phyloP scores from a whole-genome alignment of 2,888 invertebrate species.

The Troides aeacus region DNA sequence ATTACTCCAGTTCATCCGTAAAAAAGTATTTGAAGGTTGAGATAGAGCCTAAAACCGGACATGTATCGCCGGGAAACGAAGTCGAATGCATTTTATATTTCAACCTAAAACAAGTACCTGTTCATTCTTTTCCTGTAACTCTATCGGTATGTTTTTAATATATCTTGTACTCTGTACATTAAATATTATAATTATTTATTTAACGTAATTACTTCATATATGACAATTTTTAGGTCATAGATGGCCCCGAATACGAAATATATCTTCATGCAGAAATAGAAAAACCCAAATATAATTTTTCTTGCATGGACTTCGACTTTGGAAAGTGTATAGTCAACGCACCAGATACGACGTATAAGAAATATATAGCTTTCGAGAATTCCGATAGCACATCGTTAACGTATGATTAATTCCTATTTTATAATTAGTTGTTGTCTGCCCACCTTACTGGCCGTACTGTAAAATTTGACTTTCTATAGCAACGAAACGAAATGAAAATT shows the following conservation, averaged over 20 bases:
- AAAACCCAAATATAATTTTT: slow-evolving; percentile 81
- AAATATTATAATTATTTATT: too few species aligned
- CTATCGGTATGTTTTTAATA: slow-evolving; percentile 48
- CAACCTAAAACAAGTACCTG: slow-evolving; percentile 63
- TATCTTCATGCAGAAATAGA: slow-evolving; percentile 79
- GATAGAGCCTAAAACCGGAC: slow-evolving; percentile 63
- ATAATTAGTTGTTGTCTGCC: too few species aligned
- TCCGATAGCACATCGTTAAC: slow-evolving; percentile 56
- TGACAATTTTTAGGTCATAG: slow-evolving; percentile 74
- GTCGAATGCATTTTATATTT: slow-evolving; percentile 61
- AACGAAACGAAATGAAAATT: too few species aligned
- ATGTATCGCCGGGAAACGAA: slow-evolving; percentile 57
- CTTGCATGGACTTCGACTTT: slow-evolving; percentile 82
- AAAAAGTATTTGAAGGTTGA: slow-evolving; percentile 63
- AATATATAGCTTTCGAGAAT: slow-evolving; percentile 58
- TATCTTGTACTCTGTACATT: too few species aligned
- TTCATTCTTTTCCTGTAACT: slow-evolving; percentile 61
- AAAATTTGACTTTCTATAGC: too few species aligned
- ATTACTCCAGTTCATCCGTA: slow-evolving; percentile 51
- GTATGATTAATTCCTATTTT: slow-evolving; percentile 42
- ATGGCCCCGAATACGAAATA: slow-evolving; percentile 83
- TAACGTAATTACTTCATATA: too few species aligned
- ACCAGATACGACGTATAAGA: slow-evolving; percentile 69
- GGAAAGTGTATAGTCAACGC: slow-evolving; percentile 82
- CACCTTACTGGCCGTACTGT: too few species aligned